Base-by-base conservation (phyloP, 2,888 invertebrate genomes). In the Eupithecia insigniata region DNA sequence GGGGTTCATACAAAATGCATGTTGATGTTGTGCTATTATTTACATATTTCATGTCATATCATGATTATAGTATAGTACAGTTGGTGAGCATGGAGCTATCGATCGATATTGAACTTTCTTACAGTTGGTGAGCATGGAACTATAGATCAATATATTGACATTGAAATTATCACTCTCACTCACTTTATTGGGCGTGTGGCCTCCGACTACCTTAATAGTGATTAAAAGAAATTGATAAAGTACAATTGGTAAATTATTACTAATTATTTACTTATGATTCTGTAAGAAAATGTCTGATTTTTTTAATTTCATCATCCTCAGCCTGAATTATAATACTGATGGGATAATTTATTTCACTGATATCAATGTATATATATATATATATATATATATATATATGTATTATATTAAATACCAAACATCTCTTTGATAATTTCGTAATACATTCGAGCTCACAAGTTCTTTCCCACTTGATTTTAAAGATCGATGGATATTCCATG, bases 11-110 rank as follows among this genome's bases (percentile, higher is more conserved):
- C 55, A 55, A 55, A 55, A 71, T 61, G 66, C 69, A 66, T 70
- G 64, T 28, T 70, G 14, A 71, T 74, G 73, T 70, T 72, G 90
- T 88, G 85, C 82, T 77, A 84, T 91, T 90, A 91, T 89, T 84
- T 88, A 91, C 89, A 87, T 65, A 67, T 73, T 51, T 43, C 68
- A 71, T 74, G 70, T 39, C 28, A 60, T 58, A 16, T 16, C 39
- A 43, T 51, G 10, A 10, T 51, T 8, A n/a, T n/a, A n/a, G 34
- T 8, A 8, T 36, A 36, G 36, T 65, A 51, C 61, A 22, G 12
- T 18, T n/a, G n/a, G 34, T 22, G 14, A 64, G 26, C 64, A 34
- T 64, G 64, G 64, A 64, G 39, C 6, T 64, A 64, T 64, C 22
- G n/a, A 64, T 36, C n/a, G 34, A 64, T 64, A 16, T 39, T n/a